Evolutionary conservation across 2,888 invertebrate species (phyloP), one percentile per base, ranked within the genome.

Genomic region (Horisme vitalbata): DNA sequence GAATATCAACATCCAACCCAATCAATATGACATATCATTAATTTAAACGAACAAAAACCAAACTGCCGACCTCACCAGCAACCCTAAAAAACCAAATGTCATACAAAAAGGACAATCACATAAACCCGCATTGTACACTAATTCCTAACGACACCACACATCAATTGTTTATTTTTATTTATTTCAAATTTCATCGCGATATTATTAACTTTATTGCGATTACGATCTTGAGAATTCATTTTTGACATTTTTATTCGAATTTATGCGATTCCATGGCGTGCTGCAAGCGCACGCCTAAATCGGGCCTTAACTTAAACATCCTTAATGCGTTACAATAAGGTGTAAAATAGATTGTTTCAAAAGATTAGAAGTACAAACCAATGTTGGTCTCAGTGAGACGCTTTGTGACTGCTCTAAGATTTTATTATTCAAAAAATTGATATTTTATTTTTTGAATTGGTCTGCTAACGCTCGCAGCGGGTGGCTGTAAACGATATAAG

Each of bases 201-300:
- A 83, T 86, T 83, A 84, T 87, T 83, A 83, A 81, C 70, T 83
- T 83, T 81, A 87, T 83, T 78, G 84, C 85, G 88, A 89, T 89
- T 85, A 87, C 78, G 81, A 88, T 88, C 88, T 87, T 67, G 81
- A 76, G 86, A 81, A 83, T 86, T 79, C 81, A 81, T 83, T 87
- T 88, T 83, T 85, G 88, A 87, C 87, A 71, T 85, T 87, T 88
- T 89, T 88, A 87, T 89, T 79, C 75, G 79, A 83, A 87, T 87
- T 87, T 88, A 89, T 88, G 81, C 75, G 80, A 78, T 79, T 78
- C 75, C 74, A 64, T 64, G 65, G 61, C 64, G 57, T 55, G 61
- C 59, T 55, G 65, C 73, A 63, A 64, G 55, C 18, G n/a, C n/a
- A n/a, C n/a, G n/a, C 48, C 63, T 71, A 59, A 32, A 33, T 53